Conservation (phyloP, 2,888 invertebrate genomes). For the Seira musarum region DNA sequence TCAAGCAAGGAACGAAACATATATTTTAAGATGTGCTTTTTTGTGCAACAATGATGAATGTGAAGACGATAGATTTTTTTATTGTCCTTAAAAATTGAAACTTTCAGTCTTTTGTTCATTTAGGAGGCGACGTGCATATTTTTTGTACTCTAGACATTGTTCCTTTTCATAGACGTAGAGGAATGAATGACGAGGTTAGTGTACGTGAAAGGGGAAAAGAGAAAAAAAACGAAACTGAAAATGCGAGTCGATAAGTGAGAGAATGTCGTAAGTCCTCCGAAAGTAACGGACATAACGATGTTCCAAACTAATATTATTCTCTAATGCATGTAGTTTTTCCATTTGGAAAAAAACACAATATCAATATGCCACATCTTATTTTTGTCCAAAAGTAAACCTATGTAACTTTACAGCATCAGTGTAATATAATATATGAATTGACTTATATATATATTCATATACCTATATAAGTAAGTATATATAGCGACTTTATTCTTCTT, state of each 20-base stretch:
- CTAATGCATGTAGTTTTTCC: background rate
- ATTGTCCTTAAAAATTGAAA: too few relatives aligned
- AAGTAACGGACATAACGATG: background rate
- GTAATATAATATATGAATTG: too few relatives aligned
- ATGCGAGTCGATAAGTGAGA: slow-evolving; percentile 47
- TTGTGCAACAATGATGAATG: too few relatives aligned
- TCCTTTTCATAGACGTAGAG: slow-evolving; percentile 51
- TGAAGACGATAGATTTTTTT: too few relatives aligned
- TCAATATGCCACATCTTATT: background rate
- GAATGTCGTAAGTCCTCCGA: slow-evolving; percentile 49
- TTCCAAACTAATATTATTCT: slow-evolving; percentile 7
- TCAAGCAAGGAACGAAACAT: too few relatives aligned
- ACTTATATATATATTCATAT: too few relatives aligned
- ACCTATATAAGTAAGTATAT: too few relatives aligned
- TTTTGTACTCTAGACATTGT: slow-evolving; percentile 27
- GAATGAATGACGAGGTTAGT: slow-evolving; percentile 24
- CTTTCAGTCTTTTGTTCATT: too few relatives aligned
- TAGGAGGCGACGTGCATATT: background rate
- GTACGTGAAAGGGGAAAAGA: slow-evolving; percentile 19
- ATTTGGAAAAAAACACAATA: background rate
- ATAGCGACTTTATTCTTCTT: too few relatives aligned
- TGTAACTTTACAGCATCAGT: background rate
- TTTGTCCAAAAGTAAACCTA: background rate
- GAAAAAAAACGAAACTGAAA: slow-evolving; percentile 35
- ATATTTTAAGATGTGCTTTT: too few relatives aligned